Conservation (phyloP, 2,113 vertebrate genomes). For the Erinaceus europaeus region DNA sequence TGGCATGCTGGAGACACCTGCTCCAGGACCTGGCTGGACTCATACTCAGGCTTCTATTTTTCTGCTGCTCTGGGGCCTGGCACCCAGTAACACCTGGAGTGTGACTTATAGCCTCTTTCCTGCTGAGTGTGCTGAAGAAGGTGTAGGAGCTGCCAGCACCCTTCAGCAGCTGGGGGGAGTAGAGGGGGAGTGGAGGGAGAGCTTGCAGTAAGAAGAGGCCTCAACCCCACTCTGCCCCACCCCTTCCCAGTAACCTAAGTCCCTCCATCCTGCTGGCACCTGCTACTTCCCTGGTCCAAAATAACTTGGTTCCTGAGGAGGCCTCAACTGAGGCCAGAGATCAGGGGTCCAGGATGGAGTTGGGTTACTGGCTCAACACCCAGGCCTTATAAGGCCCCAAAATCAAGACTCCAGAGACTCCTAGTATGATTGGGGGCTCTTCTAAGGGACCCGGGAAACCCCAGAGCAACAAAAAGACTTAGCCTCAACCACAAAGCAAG, state of each 20-base stretch:
- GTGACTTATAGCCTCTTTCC: background rate
- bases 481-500: background rate
- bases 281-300: conserved; percentile 61
- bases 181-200: background rate
- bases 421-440: background rate
- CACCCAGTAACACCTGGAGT: background rate
- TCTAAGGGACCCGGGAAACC: background rate
- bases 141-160: background rate
- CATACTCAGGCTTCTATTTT: background rate
- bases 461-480: background rate
- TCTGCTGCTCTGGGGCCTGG: background rate
- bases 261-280: conserved; percentile 30
- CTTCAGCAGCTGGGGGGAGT: background rate
- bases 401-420: background rate
- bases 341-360: conserved; percentile 48
- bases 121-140: conserved; percentile 27
- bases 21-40: background rate
- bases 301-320: conserved; percentile 58
- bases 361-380: conserved; percentile 63
- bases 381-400: conserved; percentile 69
- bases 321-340: conserved; percentile 5
- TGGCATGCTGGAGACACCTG: background rate
- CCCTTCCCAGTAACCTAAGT: conserved; percentile 51
- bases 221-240: background rate
- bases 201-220: background rate